Evolutionary conservation across 2,888 invertebrate genomes (phyloP), one percentile per base, ranked within the genome.

Genomic region (Merodon equestris): DNA sequence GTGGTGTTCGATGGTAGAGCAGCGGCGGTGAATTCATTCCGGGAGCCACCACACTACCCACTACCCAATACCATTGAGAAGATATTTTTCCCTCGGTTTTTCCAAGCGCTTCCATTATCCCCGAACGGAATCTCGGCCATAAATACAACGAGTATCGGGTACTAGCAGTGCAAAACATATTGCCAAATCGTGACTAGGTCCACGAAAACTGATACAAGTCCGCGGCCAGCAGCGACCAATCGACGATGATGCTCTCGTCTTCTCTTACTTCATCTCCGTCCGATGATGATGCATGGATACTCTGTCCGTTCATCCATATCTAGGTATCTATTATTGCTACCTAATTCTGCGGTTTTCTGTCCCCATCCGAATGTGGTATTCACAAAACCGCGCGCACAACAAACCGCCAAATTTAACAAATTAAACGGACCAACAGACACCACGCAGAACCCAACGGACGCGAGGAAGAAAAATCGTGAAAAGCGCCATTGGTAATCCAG

Each of bases 121-220:
- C 68, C 74, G 54, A 70, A 79, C 68, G 54, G 68, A 79, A 79
- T 79, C 79, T 79, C 54, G 44, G 60, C 79, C 73, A 74, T 79
- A 79, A 79, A 79, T 79, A 79, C 73, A 54, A 48, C 14, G 44
- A 48, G 68, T 73, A 79, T 79, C 68, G 79, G n/a, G 79, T 79
- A 68, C 48, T 73, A 79, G 63, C 68, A 70, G 58, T 64, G 68
- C 74, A 64, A 63, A 79, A 74, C 79, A 79, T 88, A 87, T 88
- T 88, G 87, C 87, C 84, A 85, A 88, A 88, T 87, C 87, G 87
- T 87, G 87, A 87, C 88, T 86, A 88, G 87, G 88, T 87, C 86
- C 88, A 87, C 88, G 87, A 87, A 70, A 87, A 88, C 88, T 88
- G 88, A 87, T 87, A 87, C 79, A 79, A 68, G 79, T 73, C 51